phyloP scores from a whole-genome alignment of 2,797 vertebrate genomes.

The Cheirogaleus major region DNA sequence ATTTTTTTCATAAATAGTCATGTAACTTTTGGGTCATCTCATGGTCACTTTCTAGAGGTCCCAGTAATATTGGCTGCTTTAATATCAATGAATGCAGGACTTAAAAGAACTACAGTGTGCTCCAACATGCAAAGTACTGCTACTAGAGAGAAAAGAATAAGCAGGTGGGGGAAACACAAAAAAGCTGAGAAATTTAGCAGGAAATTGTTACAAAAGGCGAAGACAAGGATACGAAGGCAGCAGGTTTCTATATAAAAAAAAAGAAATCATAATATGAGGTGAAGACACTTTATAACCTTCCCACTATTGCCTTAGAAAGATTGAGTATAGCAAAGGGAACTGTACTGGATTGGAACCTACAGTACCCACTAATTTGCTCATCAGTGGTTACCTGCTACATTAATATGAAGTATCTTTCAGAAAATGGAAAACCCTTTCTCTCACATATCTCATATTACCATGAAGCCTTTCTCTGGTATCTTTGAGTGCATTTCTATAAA shows the following conservation, averaged over 20 bases:
- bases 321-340: rapidly evolving
- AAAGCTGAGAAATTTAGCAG: background rate
- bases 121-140: background rate
- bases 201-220: background rate
- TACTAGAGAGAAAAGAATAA: background rate
- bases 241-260: background rate
- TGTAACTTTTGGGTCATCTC: background rate
- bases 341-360: rapidly evolving
- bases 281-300: background rate
- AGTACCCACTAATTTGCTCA: background rate
- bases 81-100: background rate
- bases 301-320: background rate
- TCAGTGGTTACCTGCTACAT: background rate
- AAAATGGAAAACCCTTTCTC: background rate
- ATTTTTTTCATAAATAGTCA: background rate
- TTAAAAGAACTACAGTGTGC: background rate
- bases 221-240: background rate
- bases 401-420: background rate
- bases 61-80: background rate
- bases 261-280: background rate
- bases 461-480: background rate
- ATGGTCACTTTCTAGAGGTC: background rate
- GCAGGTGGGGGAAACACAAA: background rate
- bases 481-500: background rate
- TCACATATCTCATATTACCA: background rate